Evolutionary conservation across 2,797 vertebrate genomes (phyloP), one percentile per base, ranked within the genome.

Genomic region (Acrocephalus scirpaceus): DNA sequence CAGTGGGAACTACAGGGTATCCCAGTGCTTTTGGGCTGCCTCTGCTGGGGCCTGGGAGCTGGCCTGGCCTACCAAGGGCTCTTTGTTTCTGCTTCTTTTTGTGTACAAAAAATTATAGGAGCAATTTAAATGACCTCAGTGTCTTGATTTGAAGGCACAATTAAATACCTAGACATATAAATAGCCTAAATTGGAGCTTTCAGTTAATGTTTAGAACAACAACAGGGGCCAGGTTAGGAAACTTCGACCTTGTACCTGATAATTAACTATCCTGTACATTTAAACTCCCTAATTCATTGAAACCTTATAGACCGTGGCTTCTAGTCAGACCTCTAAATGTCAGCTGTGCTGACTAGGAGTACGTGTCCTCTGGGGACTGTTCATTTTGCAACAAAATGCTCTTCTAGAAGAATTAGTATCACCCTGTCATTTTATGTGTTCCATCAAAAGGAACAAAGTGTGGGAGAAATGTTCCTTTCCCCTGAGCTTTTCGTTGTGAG

Each of bases 141-240:
- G 64, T 69, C 76, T 84, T 71, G 90, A 74, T 86, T 91, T 92
- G 79, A 94, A 94, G 42, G 50, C n/a, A 71, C 57, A 64, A 25
- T 95, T 94, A 93, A 81, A 50, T 85, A 78, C 16, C 22, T 76
- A 82, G 88, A 65, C 60, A 13, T 64, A 73, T 93, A 79, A 96
- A 87, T 79, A 86, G 34, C 16, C 57, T 76, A 86, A 96, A 96
- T 61, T 90, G 80, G 48, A 65, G 42, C 61, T 80, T 86, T 81
- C 64, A 70, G 32, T 86, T 88, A 94, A 67, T 57, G 34, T 38
- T 70, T 67, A 78, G 66, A 92, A 62, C 20, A 94, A 71, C 34
- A 93, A 11, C 19, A 54, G 42, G 38, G 64, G 29, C 47, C 40
- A 57, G 70, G 67, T 84, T 80, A 87, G 36, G 67, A 76, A 90